Percentiles rank a stretch among this genome's conserved stretches.
Conservation (phyloP, 2,888 invertebrate species). For the Lasioglossum leucozonium region DNA sequence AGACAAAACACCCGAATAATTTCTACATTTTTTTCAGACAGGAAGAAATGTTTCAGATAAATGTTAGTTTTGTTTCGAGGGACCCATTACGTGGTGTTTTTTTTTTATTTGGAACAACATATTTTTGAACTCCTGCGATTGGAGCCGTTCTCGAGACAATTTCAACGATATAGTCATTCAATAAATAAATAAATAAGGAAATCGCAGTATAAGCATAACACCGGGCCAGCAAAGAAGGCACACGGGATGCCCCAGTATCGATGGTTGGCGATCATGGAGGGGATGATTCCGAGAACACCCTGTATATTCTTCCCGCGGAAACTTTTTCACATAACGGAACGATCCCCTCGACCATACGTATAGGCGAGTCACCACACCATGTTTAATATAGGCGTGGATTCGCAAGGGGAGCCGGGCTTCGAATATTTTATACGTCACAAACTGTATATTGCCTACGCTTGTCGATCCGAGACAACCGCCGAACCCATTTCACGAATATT, state of each 20-base stretch:
- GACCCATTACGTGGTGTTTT: no score
- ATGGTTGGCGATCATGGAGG: not conserved
- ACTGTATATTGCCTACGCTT: conserved; percentile 14
- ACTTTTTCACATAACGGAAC: conserved; percentile 10
- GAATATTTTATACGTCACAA: conserved; percentile 16
- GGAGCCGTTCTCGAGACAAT: no score
- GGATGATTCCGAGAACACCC: no score
- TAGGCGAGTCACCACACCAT: not conserved
- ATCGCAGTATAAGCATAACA: not conserved
- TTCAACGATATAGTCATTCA: no score
- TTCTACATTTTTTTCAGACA: no score
- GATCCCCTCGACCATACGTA: conserved; percentile 9
- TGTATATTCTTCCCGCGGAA: not conserved
- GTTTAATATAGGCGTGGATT: conserved; percentile 11
- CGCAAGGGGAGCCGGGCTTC: not conserved
- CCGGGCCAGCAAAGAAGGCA: not conserved
- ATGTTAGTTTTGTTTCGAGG: no score
- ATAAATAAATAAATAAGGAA: no score
- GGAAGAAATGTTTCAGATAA: no score
- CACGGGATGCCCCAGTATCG: not conserved
- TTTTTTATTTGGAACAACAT: no score
- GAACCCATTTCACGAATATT: conserved; percentile 9
- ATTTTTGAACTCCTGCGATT: no score
- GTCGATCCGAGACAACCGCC: conserved; percentile 3
- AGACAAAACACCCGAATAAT: no score